phyloP scores from a whole-genome alignment of 2,888 invertebrate genomes.

The Campoplex capitator region DNA sequence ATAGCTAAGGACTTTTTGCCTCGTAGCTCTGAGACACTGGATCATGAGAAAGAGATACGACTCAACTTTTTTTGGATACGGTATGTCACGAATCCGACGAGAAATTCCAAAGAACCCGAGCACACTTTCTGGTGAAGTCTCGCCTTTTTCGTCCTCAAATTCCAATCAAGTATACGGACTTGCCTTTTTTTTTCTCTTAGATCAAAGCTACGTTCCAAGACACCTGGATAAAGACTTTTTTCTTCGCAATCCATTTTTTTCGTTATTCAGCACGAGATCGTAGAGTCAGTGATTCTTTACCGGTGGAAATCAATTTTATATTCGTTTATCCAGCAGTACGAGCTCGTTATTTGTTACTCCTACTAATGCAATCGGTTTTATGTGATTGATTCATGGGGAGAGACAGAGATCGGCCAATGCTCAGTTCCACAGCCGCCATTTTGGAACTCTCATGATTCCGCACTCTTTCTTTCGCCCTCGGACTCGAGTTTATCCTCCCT shows the following conservation, averaged over 20 bases:
- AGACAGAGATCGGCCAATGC: background rate
- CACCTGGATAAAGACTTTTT: background rate
- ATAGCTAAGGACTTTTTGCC: conserved; percentile 74
- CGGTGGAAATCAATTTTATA: background rate
- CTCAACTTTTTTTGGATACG: conserved; percentile 12
- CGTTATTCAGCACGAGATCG: background rate
- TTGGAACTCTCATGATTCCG: conserved; percentile 7
- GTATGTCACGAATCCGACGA: conserved; percentile 40
- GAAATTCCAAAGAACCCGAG: conserved; percentile 23
- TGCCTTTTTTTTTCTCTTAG: background rate
- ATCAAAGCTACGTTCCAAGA: conserved; percentile 7
- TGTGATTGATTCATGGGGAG: too few species aligned
- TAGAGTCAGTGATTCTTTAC: background rate
- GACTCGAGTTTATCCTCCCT: too few species aligned
- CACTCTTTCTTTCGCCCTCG: background rate
- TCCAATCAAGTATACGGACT: background rate
- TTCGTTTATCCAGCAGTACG: background rate
- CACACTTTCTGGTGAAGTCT: background rate
- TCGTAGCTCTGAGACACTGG: conserved; percentile 60
- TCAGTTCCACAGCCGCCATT: conserved; percentile 7
- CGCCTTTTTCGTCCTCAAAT: conserved; percentile 12
- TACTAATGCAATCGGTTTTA: background rate
- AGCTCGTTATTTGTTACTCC: background rate
- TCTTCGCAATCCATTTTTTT: background rate
- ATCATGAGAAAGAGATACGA: conserved; percentile 1